Evolutionary conservation across 2,888 invertebrate species (phyloP).

Genomic region (Apodemia duryi): DNA sequence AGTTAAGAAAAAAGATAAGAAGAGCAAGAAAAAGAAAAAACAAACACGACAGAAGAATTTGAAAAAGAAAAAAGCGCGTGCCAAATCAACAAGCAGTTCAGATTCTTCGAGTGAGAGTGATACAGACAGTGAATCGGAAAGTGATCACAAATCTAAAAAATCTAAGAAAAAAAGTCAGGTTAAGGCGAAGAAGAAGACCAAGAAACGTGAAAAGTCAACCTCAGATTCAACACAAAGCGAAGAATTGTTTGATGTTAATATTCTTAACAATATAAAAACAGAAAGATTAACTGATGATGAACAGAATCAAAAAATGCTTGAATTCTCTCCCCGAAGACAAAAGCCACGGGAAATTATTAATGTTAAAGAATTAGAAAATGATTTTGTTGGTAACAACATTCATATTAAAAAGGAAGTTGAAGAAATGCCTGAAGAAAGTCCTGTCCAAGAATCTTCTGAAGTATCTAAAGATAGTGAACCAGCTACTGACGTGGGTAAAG

Average conservation of each 20-base stretch:
- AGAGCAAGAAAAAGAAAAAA: conserved; percentile 53
- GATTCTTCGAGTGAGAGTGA: conserved; percentile 38
- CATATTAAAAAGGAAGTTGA: conserved; percentile 57
- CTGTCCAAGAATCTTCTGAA: neutral
- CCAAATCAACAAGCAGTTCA: conserved; percentile 42
- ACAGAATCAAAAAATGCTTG: conserved; percentile 39
- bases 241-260: conserved; percentile 61
- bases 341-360: conserved; percentile 65
- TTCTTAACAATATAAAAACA: conserved; percentile 67
- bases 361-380: conserved; percentile 67
- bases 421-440: conserved; percentile 1
- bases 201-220: conserved; percentile 43
- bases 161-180: conserved; percentile 35
- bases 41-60: conserved; percentile 50
- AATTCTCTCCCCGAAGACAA: conserved; percentile 51
- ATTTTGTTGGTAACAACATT: conserved; percentile 61
- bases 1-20: conserved; percentile 56
- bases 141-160: conserved; percentile 35
- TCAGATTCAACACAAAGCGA: conserved; percentile 53
- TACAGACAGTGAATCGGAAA: conserved; percentile 36
- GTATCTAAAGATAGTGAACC: conserved; percentile 2
- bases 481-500: neutral
- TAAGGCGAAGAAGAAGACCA: conserved; percentile 35
- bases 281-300: conserved; percentile 67
- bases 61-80: conserved; percentile 54